Base-by-base conservation (phyloP, 2,888 invertebrate species). In the Teinopalpus imperialis region DNA sequence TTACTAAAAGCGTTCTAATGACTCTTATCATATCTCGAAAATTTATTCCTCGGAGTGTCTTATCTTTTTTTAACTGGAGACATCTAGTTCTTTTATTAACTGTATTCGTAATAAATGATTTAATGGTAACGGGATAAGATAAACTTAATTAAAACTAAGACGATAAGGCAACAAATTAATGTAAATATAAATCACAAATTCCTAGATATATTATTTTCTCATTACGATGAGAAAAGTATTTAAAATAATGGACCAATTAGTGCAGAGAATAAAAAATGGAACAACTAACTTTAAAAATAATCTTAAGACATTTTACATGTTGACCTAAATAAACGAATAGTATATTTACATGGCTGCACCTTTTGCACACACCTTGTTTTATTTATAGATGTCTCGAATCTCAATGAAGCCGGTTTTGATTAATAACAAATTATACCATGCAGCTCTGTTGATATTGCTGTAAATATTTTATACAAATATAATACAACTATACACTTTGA, bases 1-100 rank as follows among this genome's bases (percentile, higher is more conserved):
- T 8, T 10, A 18, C 32, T 40, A 29, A 21, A 40, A 40, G 40
- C 23, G 23, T 29, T 29, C 34, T 24, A 40, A 46, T 40, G 45
- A 35, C 45, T 16, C 34, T 46, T 40, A 46, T 34, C 39, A 34
- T 46, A 39, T 45, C 44, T 45, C n/a, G n/a, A 37, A 39, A 39
- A 39, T 45, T 24, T 37, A 32, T 44, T 32, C 20, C 4, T 32
- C 10, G 5, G 27, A 32, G 16, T 35, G 2, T 29, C 29, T 43
- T 46, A 46, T 46, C 45, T 23, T 29, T n/a, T 30, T 23, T 24
- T 20, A 16, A 13, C 10, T 27, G 2, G 7, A 40, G 40, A 16
- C 12, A 14, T 14, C 7, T 13, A 21, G 26, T 2, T 10, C 34
- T 32, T 39, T 34, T 8, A 29, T 20, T 2, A 40, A 27, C 34